Conservation (phyloP, 2,888 invertebrate species). For the Ectobius pallidus region DNA sequence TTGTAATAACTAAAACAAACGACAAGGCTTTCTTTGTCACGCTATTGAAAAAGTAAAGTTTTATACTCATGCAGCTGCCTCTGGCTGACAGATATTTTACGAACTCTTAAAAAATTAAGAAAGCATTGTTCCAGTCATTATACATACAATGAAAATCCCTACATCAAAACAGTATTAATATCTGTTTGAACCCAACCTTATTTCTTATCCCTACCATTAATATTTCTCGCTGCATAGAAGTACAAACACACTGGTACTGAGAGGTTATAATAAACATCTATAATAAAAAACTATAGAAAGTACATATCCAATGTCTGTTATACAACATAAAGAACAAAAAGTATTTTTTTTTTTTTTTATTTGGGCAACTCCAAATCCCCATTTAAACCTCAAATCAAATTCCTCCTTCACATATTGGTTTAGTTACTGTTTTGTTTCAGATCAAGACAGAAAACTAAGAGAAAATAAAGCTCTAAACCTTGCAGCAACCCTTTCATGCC, state of each 20-base stretch:
- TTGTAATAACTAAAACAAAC: too few relatives aligned
- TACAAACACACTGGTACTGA: slow-evolving; percentile 9
- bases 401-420: too few relatives aligned
- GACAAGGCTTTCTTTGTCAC: too few relatives aligned
- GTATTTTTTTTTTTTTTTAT: slow-evolving; percentile 5
- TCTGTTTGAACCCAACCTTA: not conserved
- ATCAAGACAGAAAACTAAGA: too few relatives aligned
- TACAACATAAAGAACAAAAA: slow-evolving; percentile 10
- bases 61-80: not conserved
- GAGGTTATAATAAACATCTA: slow-evolving; percentile 25
- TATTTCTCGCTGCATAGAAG: slow-evolving; percentile 17
- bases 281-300: slow-evolving; percentile 20
- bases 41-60: too few relatives aligned
- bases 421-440: too few relatives aligned
- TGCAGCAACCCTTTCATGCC: slow-evolving; percentile 5
- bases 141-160: slow-evolving; percentile 16
- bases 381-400: slow-evolving; percentile 1
- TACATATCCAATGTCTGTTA: not conserved
- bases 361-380: slow-evolving; percentile 23
- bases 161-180: slow-evolving; percentile 12
- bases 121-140: slow-evolving; percentile 1
- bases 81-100: not conserved
- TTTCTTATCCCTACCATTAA: slow-evolving; percentile 1
- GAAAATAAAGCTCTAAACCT: not conserved
- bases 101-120: not conserved